Conservation (phyloP, 2,888 invertebrate species). For the Eupeodes latifasciatus region DNA sequence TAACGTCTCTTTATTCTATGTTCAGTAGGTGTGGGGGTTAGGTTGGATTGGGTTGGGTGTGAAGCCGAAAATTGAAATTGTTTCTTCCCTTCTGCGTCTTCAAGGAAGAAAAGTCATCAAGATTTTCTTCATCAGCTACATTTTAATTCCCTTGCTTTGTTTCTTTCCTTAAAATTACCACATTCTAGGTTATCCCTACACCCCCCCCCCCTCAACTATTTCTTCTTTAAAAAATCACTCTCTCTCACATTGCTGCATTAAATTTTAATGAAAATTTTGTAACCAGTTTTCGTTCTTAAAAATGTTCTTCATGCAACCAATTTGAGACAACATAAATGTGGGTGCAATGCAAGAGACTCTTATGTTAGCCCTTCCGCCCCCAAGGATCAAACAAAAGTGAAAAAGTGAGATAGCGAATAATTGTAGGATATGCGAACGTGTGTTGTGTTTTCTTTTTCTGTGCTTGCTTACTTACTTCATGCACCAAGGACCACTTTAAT, state of each 20-base stretch:
- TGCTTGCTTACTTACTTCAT: no score
- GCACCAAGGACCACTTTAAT: constrained; percentile 11
- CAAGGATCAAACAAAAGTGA: neutral
- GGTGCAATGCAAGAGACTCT: neutral
- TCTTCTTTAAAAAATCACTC: neutral
- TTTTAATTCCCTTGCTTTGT: neutral
- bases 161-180: constrained; percentile 1
- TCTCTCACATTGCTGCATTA: neutral
- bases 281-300: neutral
- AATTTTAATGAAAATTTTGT: constrained; percentile 17
- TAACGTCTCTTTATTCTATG: neutral
- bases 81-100: neutral
- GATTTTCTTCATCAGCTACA: constrained; percentile 19
- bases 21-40: no score
- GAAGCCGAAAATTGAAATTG: constrained; percentile 21
- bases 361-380: neutral
- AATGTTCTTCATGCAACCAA: constrained; percentile 14
- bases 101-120: neutral
- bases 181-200: neutral
- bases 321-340: neutral
- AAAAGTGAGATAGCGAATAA: constrained; percentile 22
- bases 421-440: neutral
- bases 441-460: neutral
- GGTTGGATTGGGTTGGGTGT: neutral
- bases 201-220: no score